A percentile compares a stretch with the other conserved stretches of the same genome.
phyloP scores from a whole-genome alignment of 2,113 vertebrate species.

The Chelonoidis abingdonii region DNA sequence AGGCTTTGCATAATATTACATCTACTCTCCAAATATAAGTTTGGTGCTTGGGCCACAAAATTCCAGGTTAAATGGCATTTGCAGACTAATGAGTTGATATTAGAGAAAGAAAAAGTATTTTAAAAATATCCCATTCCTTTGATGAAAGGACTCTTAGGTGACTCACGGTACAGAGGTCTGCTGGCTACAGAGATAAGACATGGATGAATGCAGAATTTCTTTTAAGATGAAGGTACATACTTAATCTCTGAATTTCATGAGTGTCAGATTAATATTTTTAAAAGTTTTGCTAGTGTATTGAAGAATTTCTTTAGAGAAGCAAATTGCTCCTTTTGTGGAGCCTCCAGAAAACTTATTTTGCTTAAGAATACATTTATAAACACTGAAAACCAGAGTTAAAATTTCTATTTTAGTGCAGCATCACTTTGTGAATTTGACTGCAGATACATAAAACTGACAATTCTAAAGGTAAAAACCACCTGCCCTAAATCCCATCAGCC shows the following conservation, averaged over 20 bases:
- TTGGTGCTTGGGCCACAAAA: not conserved
- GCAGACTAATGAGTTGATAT: not conserved
- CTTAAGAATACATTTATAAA: slow-evolving; percentile 4
- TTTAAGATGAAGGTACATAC: not conserved
- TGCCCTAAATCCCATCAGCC: not conserved
- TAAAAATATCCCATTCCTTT: not conserved
- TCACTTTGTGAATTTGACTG: not conserved
- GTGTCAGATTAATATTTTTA: slow-evolving; percentile 8
- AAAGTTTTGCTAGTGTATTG: not conserved
- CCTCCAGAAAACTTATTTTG: not conserved
- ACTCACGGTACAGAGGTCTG: not conserved
- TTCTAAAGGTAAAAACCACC: not conserved
- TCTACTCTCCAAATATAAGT: not conserved
- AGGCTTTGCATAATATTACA: not conserved
- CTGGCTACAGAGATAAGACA: slow-evolving; percentile 55
- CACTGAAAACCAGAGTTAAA: slow-evolving; percentile 1
- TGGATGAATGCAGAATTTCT: slow-evolving; percentile 13
- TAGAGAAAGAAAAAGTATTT: slow-evolving; percentile 9
- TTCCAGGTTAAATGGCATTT: not conserved
- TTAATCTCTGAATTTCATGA: slow-evolving; percentile 34
- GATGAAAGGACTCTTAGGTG: not conserved
- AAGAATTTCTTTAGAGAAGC: slow-evolving; percentile 8
- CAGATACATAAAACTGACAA: not conserved
- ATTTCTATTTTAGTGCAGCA: not conserved
- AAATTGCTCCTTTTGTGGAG: not conserved